Base-by-base conservation (phyloP, 1,140 invertebrate genomes). In the Bombyx mandarina region DNA sequence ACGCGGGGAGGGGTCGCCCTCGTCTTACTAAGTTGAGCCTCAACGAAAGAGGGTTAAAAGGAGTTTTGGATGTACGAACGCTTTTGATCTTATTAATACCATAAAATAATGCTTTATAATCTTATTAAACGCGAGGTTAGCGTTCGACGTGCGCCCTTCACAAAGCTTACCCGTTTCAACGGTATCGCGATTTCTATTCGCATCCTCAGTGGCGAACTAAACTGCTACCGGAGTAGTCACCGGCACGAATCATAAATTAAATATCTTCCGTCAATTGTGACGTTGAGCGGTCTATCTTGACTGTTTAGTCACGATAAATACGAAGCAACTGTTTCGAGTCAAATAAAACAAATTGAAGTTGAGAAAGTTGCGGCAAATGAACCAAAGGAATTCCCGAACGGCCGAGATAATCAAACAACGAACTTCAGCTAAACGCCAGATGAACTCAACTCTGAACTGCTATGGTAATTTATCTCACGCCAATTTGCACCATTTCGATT, bases 61-160 rank as follows among this genome's bases (percentile, higher is more conserved):
- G 78, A 81, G 77, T 80, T 80, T 80, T 75, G 77, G 76, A 79
- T 77, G 78, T 81, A 79, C 70, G 70, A 88, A 87, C 88, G 89
- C 89, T 89, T 89, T 89, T 90, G 89, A 89, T 89, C 87, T 89
- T 89, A 89, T 90, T 89, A 90, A 89, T 88, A 88, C 86, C 83
- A 89, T 86, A 90, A 91, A 90, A 91, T 91, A 91, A 90, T 90
- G 88, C 89, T 88, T 88, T 87, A 89, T 90, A 91, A 91, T 91
- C 90, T 90, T 90, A 91, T 91, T 90, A 91, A 89, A 89, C 88
- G 86, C 88, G 88, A 90, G 89, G 89, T 90, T 90, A 90, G 88
- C 85, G 87, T 81, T 77, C 69, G 69, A 75, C 71, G 60, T 65
- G 68, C 70, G 67, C 78, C 73, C 74, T 72, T 57, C 65, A 66